Base-by-base conservation (phyloP, 2,797 vertebrate species). In the Enteromius radiatus region DNA sequence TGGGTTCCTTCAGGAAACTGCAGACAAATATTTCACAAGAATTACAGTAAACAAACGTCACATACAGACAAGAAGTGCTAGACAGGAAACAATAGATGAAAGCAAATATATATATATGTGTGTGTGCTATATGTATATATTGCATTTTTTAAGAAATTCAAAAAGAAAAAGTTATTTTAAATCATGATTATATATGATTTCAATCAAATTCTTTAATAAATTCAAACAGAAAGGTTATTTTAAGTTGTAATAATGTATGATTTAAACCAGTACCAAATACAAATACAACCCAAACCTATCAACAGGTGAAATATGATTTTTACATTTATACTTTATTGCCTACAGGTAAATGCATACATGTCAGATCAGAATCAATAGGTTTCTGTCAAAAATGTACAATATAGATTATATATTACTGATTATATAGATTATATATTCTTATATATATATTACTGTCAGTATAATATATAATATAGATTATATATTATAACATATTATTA, bases 351-450 rank as follows among this genome's bases (percentile, higher is more conserved):
- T 11, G n/a, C 36, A 65, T 64, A n/a, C 3, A 67, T n/a, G 33
- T 41, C 21, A 67, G 21, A 68, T n/a, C n/a, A n/a, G 36, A 68
- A 68, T 68, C 38, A 68, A 43, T 14, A 43, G 52, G 49, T 68
- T 21, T 36, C 61, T 43, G 10, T 43, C 41, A 47, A 47, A 15
- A 47, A 15, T 15, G 14, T 47, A 45, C 4, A 47, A 47, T 15
- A 47, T 14, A 45, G 43, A 47, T 47, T 15, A 47, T 47, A 47
- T 47, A 47, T 43, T 43, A 43, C 41, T 43, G 41, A 43, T 43
- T 11, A 14, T 15, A 15, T 47, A 47, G 14, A 47, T 47, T 1
- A 47, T 47, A 47, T 15, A 47, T 12, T 43, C 41, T 43, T 43
- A 12, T 43, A 64, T 43, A 64, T 64, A 12, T 7, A 23, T 68